phyloP scores from a whole-genome alignment of 2,113 vertebrate species.

The Neolamprologus tretocephalus region DNA sequence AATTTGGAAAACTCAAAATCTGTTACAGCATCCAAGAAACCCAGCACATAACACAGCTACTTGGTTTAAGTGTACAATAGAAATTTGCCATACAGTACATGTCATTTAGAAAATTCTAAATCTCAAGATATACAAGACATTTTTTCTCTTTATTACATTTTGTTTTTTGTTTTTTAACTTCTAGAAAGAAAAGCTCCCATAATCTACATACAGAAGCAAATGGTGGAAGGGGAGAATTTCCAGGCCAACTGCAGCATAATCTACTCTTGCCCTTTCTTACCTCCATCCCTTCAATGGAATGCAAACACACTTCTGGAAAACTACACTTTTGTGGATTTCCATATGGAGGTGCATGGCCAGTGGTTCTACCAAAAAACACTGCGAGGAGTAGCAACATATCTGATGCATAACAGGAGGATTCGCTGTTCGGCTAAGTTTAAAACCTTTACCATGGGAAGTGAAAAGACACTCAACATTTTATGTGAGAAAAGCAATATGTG shows the following conservation, averaged over 20 bases:
- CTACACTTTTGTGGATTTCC: not conserved
- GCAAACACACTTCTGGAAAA: not conserved
- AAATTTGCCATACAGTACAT: not conserved
- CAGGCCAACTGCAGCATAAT: not conserved
- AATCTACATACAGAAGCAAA: not conserved
- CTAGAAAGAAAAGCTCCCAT: not conserved
- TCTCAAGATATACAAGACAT: not conserved
- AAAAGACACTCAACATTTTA: not conserved
- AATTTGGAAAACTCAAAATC: not conserved
- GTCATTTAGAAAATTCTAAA: not conserved
- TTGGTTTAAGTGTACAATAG: not conserved
- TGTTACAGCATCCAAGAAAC: not conserved
- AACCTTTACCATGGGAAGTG: not conserved
- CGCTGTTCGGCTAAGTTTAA: not conserved
- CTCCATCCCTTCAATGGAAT: slow-evolving; percentile 13
- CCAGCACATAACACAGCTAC: not conserved
- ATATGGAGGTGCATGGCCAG: rapidly evolving
- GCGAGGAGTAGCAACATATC: not conserved
- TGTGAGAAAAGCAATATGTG: not conserved
- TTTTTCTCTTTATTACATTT: not conserved
- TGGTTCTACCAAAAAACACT: not conserved
- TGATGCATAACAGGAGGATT: not conserved
- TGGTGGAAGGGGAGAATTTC: not conserved
- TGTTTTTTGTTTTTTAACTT: not conserved
- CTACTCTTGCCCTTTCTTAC: slow-evolving; percentile 21